These are phyloP conservation scores for Halcyon chelicuti DNA, from an alignment of 2,797 vertebrate species.

Conservation along the genomic window DNA sequence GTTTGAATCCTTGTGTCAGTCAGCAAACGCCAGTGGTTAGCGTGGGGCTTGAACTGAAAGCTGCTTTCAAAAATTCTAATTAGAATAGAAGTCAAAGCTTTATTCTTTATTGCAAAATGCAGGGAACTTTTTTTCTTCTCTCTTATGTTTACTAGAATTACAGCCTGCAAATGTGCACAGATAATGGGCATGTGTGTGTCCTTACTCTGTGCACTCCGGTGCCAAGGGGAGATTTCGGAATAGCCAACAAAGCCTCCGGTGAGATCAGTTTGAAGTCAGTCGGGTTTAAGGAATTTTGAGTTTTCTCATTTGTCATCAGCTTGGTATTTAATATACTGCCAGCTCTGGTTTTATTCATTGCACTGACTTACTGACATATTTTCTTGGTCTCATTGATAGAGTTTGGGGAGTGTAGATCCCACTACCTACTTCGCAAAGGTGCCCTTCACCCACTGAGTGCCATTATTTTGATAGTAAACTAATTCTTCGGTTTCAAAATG, in stretches of 20 bases:
- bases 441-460: neutral
- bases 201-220: neutral
- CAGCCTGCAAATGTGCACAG: neutral
- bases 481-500: neutral
- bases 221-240: neutral
- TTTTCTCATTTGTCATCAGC: neutral
- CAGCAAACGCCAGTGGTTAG: neutral
- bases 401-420: neutral
- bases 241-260: neutral
- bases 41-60: slow-evolving; percentile 2
- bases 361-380: neutral
- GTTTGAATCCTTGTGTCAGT: neutral
- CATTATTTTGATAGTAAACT: neutral
- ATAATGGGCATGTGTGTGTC: slow-evolving; percentile 13
- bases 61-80: neutral
- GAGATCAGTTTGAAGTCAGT: neutral
- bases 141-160: slow-evolving; percentile 4
- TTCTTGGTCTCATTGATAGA: neutral
- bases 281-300: neutral
- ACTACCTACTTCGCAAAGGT: neutral
- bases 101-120: slow-evolving; percentile 22
- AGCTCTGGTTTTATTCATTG: neutral
- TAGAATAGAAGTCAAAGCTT: neutral
- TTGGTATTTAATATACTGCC: neutral
- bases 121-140: neutral